phyloP scores from a whole-genome alignment of 2,888 invertebrate species.

The Mellilla xanthometata region DNA sequence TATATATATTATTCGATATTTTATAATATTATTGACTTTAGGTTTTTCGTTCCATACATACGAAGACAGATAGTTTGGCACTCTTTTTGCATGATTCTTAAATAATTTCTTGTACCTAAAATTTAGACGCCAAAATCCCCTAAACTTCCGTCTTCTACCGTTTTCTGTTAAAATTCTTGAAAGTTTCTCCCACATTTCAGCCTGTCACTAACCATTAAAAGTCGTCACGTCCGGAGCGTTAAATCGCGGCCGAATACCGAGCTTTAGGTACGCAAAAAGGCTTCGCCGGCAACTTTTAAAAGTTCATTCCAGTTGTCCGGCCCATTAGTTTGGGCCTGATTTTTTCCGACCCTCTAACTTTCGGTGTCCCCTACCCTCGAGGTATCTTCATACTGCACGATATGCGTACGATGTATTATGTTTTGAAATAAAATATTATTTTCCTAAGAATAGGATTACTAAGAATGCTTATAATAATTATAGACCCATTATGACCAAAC shows the following conservation, averaged over 20 bases:
- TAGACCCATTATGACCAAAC: no score
- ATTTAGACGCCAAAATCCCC: not conserved
- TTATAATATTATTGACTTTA: no score
- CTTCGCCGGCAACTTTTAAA: conserved; percentile 53
- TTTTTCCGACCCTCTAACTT: conserved; percentile 62
- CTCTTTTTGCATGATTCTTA: no score
- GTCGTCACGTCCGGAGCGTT: conserved; percentile 19
- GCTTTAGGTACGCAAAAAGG: conserved; percentile 35
- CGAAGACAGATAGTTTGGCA: no score
- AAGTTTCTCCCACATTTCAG: conserved; percentile 9
- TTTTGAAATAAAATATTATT: no score
- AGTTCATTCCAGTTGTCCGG: conserved; percentile 61
- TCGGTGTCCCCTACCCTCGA: conserved; percentile 37
- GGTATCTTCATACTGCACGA: not conserved
- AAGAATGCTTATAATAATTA: no score
- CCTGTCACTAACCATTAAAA: conserved; percentile 4
- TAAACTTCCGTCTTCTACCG: not conserved
- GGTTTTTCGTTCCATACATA: no score
- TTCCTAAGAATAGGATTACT: no score
- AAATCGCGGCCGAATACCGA: conserved; percentile 20
- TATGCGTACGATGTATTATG: no score
- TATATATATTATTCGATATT: no score
- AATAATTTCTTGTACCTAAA: no score
- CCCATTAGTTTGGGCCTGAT: conserved; percentile 67
- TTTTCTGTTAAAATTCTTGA: conserved; percentile 3